Evolutionary conservation across 2,888 invertebrate genomes (phyloP).

Genomic region (Agrilus mali): DNA sequence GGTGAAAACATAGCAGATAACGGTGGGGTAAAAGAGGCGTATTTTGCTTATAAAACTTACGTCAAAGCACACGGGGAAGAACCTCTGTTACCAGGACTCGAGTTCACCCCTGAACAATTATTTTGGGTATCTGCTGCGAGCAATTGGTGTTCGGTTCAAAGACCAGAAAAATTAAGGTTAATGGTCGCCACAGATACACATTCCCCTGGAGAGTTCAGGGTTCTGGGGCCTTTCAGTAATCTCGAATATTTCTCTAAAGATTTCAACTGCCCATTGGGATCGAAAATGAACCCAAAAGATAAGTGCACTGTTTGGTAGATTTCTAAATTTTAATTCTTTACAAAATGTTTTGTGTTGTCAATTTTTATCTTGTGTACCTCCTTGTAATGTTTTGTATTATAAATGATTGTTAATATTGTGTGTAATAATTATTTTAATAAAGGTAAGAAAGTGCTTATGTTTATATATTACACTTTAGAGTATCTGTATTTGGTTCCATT

Average conservation of each 20-base stretch:
- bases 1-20: slow-evolving; percentile 89
- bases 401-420: no score
- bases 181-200: slow-evolving; percentile 63
- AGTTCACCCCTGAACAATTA: slow-evolving; percentile 46
- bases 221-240: slow-evolving; percentile 44
- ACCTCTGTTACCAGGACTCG: slow-evolving; percentile 53
- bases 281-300: slow-evolving; percentile 41
- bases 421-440: no score
- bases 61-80: slow-evolving; percentile 50
- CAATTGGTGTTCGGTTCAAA: slow-evolving; percentile 70
- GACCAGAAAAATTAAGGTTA: slow-evolving; percentile 46
- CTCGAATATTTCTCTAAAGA: slow-evolving; percentile 41
- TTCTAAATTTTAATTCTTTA: no score
- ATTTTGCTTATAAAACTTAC: slow-evolving; percentile 58
- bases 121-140: slow-evolving; percentile 58
- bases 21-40: slow-evolving; percentile 57
- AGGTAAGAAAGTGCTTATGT: no score
- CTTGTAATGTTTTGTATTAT: no score
- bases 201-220: slow-evolving; percentile 46
- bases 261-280: slow-evolving; percentile 39
- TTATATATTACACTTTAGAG: no score
- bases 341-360: no score
- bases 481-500: no score
- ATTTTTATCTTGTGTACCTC: no score
- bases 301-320: slow-evolving; percentile 44